Evolutionary conservation across 1,140 invertebrate genomes (phyloP).

Genomic region (Holcopasites calliopsidis): DNA sequence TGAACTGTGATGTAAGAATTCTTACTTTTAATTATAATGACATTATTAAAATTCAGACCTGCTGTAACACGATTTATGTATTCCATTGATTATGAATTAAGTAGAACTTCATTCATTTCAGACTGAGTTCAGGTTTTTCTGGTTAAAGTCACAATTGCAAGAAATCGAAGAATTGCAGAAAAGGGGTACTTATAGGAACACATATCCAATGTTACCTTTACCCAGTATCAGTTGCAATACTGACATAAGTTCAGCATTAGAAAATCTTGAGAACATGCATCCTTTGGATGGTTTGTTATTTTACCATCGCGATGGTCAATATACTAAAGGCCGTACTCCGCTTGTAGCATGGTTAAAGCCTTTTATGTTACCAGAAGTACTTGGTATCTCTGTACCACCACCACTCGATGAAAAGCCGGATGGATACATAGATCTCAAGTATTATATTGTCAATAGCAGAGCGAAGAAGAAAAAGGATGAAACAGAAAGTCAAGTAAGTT

Average conservation of each 20-base stretch:
- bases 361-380: conserved; percentile 91
- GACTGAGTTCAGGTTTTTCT: conserved; percentile 89
- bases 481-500: conserved; percentile 6
- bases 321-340: conserved; percentile 89
- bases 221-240: conserved; percentile 76
- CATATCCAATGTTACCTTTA: conserved; percentile 79
- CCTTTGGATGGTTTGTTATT: conserved; percentile 89
- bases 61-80: conserved; percentile 6
- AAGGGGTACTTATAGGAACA: conserved; percentile 76
- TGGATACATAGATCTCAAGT: conserved; percentile 71
- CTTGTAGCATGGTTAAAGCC: conserved; percentile 93
- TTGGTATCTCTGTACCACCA: conserved; percentile 81
- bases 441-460: conserved; percentile 57
- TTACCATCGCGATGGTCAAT: conserved; percentile 89
- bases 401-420: conserved; percentile 72
- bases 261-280: conserved; percentile 68
- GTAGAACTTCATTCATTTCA: conserved; percentile 74
- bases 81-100: conserved; percentile 15
- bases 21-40: background rate
- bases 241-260: conserved; percentile 69
- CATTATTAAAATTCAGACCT: background rate
- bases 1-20: conserved; percentile 87
- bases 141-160: conserved; percentile 85
- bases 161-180: conserved; percentile 80
- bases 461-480: conserved; percentile 14